These are phyloP conservation scores for Peromyscus nudipes DNA, from an alignment of 2,797 vertebrate genomes.

Conservation along the genomic window DNA sequence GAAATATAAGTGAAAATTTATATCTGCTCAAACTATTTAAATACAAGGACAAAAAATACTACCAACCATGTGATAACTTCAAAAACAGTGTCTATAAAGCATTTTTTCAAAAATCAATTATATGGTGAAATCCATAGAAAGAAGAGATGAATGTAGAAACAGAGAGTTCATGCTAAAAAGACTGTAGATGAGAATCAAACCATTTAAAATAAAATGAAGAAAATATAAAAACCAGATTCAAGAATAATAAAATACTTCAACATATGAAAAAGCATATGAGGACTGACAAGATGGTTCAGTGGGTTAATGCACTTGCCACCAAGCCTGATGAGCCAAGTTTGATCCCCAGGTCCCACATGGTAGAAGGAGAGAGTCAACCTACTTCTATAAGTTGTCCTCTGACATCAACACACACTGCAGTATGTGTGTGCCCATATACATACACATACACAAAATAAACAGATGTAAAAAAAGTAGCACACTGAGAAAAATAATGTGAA, in stretches of 20 bases:
- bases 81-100: neutral
- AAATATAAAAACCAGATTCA: neutral
- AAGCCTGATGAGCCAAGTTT: neutral
- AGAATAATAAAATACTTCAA: conserved; percentile 1
- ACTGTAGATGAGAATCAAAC: neutral
- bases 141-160: neutral
- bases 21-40: neutral
- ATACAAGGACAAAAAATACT: neutral
- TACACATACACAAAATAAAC: neutral
- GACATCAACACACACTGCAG: too few relatives aligned
- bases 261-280: neutral
- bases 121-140: neutral
- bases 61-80: neutral
- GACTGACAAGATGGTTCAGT: neutral
- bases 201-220: conserved; percentile 5
- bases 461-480: neutral
- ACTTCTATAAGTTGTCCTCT: neutral
- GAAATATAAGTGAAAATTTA: neutral
- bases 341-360: neutral
- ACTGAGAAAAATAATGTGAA: neutral
- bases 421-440: neutral
- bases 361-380: neutral
- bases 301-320: neutral
- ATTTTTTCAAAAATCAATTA: neutral
- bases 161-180: neutral